These are phyloP conservation scores for Elysia chlorotica DNA, from an alignment of 1,140 invertebrate species.

Conservation along the genomic window DNA sequence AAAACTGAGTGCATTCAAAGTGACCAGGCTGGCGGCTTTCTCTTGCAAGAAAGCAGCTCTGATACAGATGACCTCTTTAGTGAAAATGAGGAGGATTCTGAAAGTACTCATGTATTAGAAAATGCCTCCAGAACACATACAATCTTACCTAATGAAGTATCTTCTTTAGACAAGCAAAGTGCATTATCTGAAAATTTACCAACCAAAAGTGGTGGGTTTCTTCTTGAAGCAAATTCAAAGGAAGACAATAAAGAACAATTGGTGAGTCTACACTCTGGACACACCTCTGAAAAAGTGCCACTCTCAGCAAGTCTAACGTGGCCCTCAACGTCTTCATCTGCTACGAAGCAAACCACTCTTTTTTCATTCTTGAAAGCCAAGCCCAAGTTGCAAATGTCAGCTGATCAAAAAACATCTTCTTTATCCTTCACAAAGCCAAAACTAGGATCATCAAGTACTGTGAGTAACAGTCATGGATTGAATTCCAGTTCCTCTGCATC, in stretches of 20 bases:
- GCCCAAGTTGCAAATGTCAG: neutral
- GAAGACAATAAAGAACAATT: neutral
- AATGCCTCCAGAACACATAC: too few relatives aligned
- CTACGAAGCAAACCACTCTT: slow-evolving; percentile 5
- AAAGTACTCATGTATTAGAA: too few relatives aligned
- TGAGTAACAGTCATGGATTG: neutral
- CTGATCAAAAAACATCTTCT: neutral
- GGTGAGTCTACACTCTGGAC: neutral
- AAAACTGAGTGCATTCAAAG: too few relatives aligned
- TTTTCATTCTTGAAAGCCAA: slow-evolving; percentile 14
- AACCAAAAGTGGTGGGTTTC: neutral
- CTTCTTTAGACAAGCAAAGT: neutral
- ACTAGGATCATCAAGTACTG: neutral
- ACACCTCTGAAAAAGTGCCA: neutral
- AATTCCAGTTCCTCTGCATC: too few relatives aligned
- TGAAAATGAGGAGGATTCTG: too few relatives aligned
- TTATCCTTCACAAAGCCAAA: neutral
- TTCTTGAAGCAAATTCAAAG: neutral
- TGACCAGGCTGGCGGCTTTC: too few relatives aligned
- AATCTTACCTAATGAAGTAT: too few relatives aligned
- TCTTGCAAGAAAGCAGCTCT: too few relatives aligned
- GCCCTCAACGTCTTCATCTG: neutral
- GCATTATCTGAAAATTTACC: too few relatives aligned
- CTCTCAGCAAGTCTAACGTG: neutral
- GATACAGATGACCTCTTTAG: too few relatives aligned